Evolutionary conservation across 1,140 invertebrate species (phyloP).

Genomic region (Phenacoccus solenopsis): DNA sequence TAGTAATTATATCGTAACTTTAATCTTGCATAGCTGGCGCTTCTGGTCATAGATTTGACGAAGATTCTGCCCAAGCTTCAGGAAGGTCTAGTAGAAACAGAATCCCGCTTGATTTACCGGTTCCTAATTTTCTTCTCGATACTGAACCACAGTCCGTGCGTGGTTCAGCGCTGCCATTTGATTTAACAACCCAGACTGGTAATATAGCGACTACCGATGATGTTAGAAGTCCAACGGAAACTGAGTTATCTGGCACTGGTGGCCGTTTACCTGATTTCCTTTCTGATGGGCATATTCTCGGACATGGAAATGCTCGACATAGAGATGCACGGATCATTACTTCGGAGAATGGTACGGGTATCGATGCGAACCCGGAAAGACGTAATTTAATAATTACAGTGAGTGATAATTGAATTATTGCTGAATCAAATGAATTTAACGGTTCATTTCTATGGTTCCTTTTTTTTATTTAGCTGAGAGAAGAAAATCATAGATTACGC

Average conservation of each 20-base stretch:
- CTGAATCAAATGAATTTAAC: neutral
- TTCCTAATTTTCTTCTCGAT: neutral
- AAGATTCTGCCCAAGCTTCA: neutral
- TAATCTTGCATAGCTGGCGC: neutral
- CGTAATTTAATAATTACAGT: neutral
- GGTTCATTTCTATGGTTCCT: neutral
- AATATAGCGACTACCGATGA: neutral
- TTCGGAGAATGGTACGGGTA: neutral
- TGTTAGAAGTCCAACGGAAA: neutral
- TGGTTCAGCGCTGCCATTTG: neutral
- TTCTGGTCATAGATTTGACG: neutral
- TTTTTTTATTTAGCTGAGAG: neutral
- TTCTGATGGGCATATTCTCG: neutral
- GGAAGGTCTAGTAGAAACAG: neutral
- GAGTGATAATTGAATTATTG: neutral
- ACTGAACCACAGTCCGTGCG: neutral
- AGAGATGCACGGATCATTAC: neutral
- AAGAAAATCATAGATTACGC: neutral
- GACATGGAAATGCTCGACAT: neutral
- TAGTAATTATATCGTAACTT: no score
- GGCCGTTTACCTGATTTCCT: constrained; percentile 10
- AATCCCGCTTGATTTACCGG: neutral
- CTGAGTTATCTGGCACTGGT: neutral
- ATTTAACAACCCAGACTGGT: constrained; percentile 3
- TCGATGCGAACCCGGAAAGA: neutral